Conservation (phyloP, 2,888 invertebrate species). For the Sesamia inferens region DNA sequence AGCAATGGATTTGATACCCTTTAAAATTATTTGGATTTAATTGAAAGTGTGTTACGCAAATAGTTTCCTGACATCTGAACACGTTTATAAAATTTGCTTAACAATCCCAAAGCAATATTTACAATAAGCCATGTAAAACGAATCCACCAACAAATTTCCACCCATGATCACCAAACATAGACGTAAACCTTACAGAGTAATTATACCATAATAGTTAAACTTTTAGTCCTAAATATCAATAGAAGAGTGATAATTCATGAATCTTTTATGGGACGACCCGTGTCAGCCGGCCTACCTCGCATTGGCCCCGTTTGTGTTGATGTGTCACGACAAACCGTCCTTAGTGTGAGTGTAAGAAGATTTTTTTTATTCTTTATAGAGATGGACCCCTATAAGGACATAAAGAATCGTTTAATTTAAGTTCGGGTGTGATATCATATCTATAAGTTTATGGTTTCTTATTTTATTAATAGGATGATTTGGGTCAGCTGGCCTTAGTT, state of each 20-base stretch:
- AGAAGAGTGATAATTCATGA: conserved; percentile 59
- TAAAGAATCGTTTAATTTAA: background rate
- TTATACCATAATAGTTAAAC: conserved; percentile 1
- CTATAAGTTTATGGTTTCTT: background rate
- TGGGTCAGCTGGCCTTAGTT: no score
- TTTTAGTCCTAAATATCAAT: conserved; percentile 49
- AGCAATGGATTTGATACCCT: background rate
- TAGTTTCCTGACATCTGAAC: background rate
- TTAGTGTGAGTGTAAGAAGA: conserved; percentile 19
- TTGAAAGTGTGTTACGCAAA: background rate
- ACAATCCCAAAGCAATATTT: background rate
- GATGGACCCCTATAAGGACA: no score
- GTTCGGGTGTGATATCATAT: background rate
- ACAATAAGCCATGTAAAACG: background rate
- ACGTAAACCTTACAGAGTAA: background rate
- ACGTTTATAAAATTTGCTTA: background rate
- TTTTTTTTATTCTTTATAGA: background rate
- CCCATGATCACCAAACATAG: background rate
- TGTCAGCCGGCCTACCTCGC: conserved; percentile 67
- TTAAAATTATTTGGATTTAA: background rate
- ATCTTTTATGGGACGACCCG: conserved; percentile 71
- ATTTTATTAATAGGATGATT: background rate
- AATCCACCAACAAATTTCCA: background rate
- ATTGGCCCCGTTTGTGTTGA: conserved; percentile 49
- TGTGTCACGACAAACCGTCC: conserved; percentile 17